These are phyloP conservation scores for Acanthopagrus latus DNA, from an alignment of 2,797 vertebrate genomes.

Conservation along the genomic window DNA sequence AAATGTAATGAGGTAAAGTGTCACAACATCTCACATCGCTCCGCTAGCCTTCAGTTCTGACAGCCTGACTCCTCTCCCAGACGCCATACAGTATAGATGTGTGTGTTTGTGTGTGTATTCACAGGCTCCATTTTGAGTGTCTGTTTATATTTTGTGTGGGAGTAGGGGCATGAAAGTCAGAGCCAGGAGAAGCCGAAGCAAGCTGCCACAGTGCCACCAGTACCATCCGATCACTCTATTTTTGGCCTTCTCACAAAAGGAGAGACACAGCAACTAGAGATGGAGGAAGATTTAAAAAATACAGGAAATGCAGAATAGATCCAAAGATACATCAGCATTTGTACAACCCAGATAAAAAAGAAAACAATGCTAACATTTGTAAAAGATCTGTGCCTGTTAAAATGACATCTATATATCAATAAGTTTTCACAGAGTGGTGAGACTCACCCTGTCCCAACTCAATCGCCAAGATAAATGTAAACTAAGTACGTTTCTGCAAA, in stretches of 20 bases:
- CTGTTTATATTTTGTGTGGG: slow-evolving; percentile 72
- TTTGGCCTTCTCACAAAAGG: slow-evolving; percentile 44
- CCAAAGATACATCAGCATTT: slow-evolving; percentile 28
- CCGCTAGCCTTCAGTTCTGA: slow-evolving; percentile 73
- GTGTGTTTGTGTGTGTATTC: slow-evolving; percentile 37
- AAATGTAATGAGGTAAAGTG: slow-evolving; percentile 86
- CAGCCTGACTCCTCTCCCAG: slow-evolving; percentile 60
- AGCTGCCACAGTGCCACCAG: slow-evolving; percentile 64
- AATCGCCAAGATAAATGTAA: too few species aligned
- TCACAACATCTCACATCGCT: slow-evolving; percentile 84
- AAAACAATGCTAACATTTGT: too few species aligned
- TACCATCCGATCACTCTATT: slow-evolving; percentile 49
- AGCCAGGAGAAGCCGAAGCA: slow-evolving; percentile 50
- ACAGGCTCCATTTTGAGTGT: slow-evolving; percentile 52
- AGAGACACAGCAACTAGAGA: neutral
- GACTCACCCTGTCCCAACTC: too few species aligned
- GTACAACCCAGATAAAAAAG: neutral
- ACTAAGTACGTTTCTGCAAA: too few species aligned
- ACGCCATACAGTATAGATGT: slow-evolving; percentile 26
- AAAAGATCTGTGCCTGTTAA: too few species aligned
- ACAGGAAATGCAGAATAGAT: slow-evolving; percentile 41
- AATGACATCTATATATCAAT: too few species aligned
- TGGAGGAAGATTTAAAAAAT: slow-evolving; percentile 27
- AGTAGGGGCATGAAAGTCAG: slow-evolving; percentile 46
- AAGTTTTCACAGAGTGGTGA: too few species aligned